Evolutionary conservation across 1,140 invertebrate genomes (phyloP).

Genomic region (Cherax quadricarinatus): DNA sequence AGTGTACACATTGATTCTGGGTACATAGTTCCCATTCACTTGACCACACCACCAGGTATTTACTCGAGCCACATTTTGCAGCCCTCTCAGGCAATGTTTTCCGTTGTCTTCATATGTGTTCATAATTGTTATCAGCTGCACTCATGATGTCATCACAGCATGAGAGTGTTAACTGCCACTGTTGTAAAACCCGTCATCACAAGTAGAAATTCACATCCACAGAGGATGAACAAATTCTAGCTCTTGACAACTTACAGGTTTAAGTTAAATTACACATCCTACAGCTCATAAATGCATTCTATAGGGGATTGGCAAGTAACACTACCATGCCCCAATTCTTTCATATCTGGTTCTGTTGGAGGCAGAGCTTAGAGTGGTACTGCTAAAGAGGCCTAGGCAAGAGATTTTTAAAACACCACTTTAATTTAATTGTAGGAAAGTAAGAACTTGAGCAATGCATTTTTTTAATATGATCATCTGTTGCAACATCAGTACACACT

Average conservation of each 20-base stretch:
- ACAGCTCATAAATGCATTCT: constrained; percentile 32
- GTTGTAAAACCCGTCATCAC: constrained; percentile 36
- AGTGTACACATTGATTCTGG: neutral
- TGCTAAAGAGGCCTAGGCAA: constrained; percentile 41
- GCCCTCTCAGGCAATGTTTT: constrained; percentile 62
- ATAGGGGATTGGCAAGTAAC: constrained; percentile 53
- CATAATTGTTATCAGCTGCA: constrained; percentile 72
- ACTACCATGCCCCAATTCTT: constrained; percentile 63
- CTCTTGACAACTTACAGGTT: constrained; percentile 3
- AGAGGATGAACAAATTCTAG: constrained; percentile 31
- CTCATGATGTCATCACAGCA: constrained; percentile 69
- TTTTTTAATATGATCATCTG: constrained; percentile 30
- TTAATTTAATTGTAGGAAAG: constrained; percentile 21
- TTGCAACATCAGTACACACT: constrained; percentile 29
- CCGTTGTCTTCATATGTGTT: constrained; percentile 75
- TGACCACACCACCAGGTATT: constrained; percentile 62
- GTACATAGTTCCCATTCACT: constrained; percentile 32
- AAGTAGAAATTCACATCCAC: constrained; percentile 49
- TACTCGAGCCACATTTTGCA: constrained; percentile 67
- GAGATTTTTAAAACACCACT: constrained; percentile 53
- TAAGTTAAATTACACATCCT: constrained; percentile 4
- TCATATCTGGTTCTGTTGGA: constrained; percentile 65
- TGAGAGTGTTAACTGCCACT: constrained; percentile 55
- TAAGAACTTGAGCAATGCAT: constrained; percentile 42
- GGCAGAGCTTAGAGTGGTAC: constrained; percentile 64